Evolutionary conservation across 2,113 vertebrate species (phyloP).

Genomic region (Lota lota): DNA sequence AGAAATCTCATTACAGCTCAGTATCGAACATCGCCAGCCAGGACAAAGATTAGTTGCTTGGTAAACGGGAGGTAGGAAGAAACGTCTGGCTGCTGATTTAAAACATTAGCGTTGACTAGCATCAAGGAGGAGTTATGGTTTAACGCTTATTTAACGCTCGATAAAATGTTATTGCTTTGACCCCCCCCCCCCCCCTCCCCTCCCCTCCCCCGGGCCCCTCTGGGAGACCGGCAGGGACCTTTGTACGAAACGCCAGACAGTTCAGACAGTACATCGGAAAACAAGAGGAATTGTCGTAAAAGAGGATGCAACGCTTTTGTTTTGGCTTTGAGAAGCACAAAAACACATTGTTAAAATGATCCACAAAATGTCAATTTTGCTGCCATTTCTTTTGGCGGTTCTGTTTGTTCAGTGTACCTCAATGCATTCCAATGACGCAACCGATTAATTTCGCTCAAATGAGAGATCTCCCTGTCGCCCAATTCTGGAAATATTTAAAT

Average conservation of each 20-base stretch:
- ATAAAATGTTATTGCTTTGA: constrained; percentile 57
- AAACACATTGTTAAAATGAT: no score
- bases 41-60: constrained; percentile 51
- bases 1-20: constrained; percentile 46
- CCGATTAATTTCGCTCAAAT: no score
- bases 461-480: no score
- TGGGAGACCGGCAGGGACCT: neutral
- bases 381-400: no score
- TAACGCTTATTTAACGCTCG: constrained; percentile 59
- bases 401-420: no score
- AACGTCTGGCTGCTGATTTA: constrained; percentile 55
- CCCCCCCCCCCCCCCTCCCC: neutral
- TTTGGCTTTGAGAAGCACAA: no score
- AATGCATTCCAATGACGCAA: no score
- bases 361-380: no score
- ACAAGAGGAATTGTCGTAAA: neutral
- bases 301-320: no score
- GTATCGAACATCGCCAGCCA: constrained; percentile 40
- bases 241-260: constrained; percentile 22
- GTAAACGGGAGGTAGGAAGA: constrained; percentile 27
- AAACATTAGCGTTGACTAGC: constrained; percentile 47
- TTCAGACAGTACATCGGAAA: neutral
- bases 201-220: constrained; percentile 7
- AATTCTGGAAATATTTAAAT: no score
- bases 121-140: constrained; percentile 43